Evolutionary conservation across 2,888 invertebrate genomes (phyloP), one percentile per base, ranked within the genome.

Genomic region (Drymonia ruficornis): DNA sequence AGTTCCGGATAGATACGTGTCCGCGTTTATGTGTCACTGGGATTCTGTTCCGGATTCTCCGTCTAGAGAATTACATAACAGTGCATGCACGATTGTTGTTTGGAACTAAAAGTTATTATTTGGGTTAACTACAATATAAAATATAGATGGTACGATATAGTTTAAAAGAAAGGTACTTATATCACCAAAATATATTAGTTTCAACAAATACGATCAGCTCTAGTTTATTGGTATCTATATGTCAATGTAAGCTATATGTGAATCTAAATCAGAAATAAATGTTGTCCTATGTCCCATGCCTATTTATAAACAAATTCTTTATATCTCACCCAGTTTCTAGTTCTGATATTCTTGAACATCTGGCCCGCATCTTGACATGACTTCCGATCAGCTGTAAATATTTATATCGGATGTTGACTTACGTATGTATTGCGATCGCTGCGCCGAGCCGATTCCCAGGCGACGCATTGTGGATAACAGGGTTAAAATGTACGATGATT

Each of bases 301-400:
- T 43, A 43, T 43, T 19, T 4, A 13, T 48, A 69, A 72, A 78
- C 74, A 78, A 70, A 78, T 83, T 78, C 70, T 78, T 76, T 70
- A 59, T 75, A 76, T 63, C 63, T 55, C 49, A 18, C 47, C 18
- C 31, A 49, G 44, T 45, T 75, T 70, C 76, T 65, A 72, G 74
- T 69, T 78, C 75, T 63, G 68, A 76, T 69, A 76, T 81, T 77
- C 74, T 68, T 75, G 74, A 76, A 76, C 79, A 79, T 78, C 73
- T 79, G 76, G 65, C 54, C 60, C 55, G 59, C 52, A 60, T 66
- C 66, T 65, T 76, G 71, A 71, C 74, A 69, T 64, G 65, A 67
- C 67, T 70, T 72, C 62, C 65, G 69, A 76, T 77, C 67, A 64
- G 66, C 60, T 50, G 49, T 63, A 69, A 61, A 68, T 63, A 63